These are phyloP conservation scores for Phalera bucephala DNA, from an alignment of 2,888 invertebrate species.

Conservation along the genomic window DNA sequence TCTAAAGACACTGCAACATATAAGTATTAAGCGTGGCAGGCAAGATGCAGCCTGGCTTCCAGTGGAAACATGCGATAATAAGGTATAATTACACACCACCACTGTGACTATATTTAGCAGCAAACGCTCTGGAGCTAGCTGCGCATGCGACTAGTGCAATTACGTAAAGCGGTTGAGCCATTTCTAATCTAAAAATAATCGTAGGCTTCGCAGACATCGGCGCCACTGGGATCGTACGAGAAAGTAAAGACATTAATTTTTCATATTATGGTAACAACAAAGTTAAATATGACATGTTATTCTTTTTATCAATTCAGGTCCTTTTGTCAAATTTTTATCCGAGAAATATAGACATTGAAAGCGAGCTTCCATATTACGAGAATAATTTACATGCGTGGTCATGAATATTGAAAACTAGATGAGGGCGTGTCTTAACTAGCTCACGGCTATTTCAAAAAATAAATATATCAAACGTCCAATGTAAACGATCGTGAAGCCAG, in stretches of 20 bases:
- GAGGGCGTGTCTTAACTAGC: too few relatives aligned
- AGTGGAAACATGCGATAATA: constrained; percentile 81
- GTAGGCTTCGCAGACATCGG: constrained; percentile 76
- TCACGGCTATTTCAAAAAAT: too few relatives aligned
- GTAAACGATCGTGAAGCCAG: too few relatives aligned
- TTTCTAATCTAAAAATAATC: constrained; percentile 84
- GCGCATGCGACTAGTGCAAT: constrained; percentile 79
- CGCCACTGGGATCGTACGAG: constrained; percentile 78
- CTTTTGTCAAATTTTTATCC: constrained; percentile 3
- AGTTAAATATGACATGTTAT: constrained; percentile 27
- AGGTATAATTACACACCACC: constrained; percentile 78
- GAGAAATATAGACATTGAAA: neutral
- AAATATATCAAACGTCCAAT: too few relatives aligned
- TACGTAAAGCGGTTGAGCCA: constrained; percentile 83
- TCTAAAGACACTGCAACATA: constrained; percentile 75
- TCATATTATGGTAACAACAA: constrained; percentile 29
- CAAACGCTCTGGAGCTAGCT: constrained; percentile 76
- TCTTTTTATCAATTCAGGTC: constrained; percentile 9
- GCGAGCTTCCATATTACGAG: too few relatives aligned
- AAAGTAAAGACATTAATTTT: constrained; percentile 77
- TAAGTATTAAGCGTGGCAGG: constrained; percentile 54
- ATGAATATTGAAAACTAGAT: too few relatives aligned
- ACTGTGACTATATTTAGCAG: constrained; percentile 80
- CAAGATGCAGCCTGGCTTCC: constrained; percentile 65
- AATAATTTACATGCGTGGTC: too few relatives aligned